Base-by-base conservation (phyloP, 2,113 vertebrate genomes). In the Sapajus apella region DNA sequence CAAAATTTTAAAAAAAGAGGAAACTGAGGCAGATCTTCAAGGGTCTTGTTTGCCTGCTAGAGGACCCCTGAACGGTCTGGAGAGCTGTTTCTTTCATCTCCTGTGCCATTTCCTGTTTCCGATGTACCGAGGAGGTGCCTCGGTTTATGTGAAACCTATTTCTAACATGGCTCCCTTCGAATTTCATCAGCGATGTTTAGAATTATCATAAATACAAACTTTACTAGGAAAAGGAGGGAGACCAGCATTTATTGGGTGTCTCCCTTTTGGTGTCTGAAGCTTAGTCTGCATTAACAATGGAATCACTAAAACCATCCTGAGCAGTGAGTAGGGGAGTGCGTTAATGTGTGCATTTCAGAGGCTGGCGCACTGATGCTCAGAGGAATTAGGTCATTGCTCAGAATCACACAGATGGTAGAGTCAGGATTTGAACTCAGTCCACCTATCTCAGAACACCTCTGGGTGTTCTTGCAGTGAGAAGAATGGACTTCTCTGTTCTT, bases 401-500 rank as follows among this genome's bases (percentile, higher is more conserved):
- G 40, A n/a, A 66, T 56, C 70, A 43, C 56, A 56, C 10, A 27
- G 35, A 47, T 45, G 50, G 79, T 5, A 32, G 32, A 68, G 16
- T 16, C 23, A 20, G 37, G 3, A 68, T 50, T 80, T 0, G 7
- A 66, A 56, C 2, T 1, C 45, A 80, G 23, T 4, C 50, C 32
- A 3, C 30, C 3, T 35, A 25, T 68, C 50, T 27, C 68, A 55
- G 50, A 70, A 50, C 20, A 40, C 37, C 37, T 40, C n/a, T 52
- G 25, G n/a, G 20, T 5, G 14, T 90, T 52, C 45, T 3, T 17
- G n/a, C 9, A 17, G n/a, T 13, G 0, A 10, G 40, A 25, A 64
- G 58, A 50, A 72, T 2, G 18, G 2, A 17, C 7, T 11, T 90
- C 6, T 2, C 16, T 3, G 0, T 32, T 37, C 43, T n/a, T 32